Evolutionary conservation across 2,888 invertebrate genomes (phyloP).

Genomic region (Miltochrista miniata): DNA sequence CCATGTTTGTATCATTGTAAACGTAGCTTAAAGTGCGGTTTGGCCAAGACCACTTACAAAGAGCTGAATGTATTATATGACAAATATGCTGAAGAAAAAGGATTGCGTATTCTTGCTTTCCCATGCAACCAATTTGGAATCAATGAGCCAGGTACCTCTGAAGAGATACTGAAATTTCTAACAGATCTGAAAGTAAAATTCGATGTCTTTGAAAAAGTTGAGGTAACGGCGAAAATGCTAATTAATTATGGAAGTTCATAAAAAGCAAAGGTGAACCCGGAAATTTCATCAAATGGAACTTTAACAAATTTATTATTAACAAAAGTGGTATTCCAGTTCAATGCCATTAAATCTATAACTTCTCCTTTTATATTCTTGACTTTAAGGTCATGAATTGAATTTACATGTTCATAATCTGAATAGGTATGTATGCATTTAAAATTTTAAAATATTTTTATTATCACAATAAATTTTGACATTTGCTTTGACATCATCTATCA

Average conservation of each 20-base stretch:
- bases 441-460: neutral
- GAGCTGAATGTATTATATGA: conserved; percentile 87
- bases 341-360: conserved; percentile 86
- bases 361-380: conserved; percentile 89
- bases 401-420: conserved; percentile 82
- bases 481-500: too few relatives aligned
- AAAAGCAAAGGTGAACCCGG: conserved; percentile 66
- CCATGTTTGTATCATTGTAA: conserved; percentile 89
- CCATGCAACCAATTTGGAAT: conserved; percentile 90
- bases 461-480: neutral
- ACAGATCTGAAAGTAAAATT: conserved; percentile 78
- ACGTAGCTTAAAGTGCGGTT: conserved; percentile 91
- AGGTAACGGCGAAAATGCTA: conserved; percentile 81
- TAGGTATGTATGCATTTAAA: conserved; percentile 6
- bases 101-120: conserved; percentile 87
- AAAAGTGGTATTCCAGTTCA: conserved; percentile 49
- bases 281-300: conserved; percentile 89
- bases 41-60: conserved; percentile 88
- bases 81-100: conserved; percentile 83
- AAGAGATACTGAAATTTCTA: conserved; percentile 78
- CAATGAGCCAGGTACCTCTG: conserved; percentile 81
- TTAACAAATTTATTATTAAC: conserved; percentile 88
- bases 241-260: conserved; percentile 83
- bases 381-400: conserved; percentile 88
- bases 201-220: conserved; percentile 82